Evolutionary conservation across 2,888 invertebrate species (phyloP).

Genomic region (Zhengitettix transpicula): DNA sequence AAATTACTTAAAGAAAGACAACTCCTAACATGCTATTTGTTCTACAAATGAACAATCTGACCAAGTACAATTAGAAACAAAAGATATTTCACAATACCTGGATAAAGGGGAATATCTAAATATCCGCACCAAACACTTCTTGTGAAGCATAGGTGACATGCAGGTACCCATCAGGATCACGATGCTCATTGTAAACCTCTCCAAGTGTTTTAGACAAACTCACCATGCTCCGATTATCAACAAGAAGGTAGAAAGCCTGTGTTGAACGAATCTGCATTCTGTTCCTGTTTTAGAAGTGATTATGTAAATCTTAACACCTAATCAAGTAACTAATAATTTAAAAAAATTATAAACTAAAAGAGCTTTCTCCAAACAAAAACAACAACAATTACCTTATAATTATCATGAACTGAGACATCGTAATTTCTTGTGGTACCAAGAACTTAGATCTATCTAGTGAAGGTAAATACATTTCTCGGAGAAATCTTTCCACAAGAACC

Average conservation of each 20-base stretch:
- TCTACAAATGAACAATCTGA: no score
- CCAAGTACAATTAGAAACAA: no score
- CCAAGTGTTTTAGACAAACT: slow-evolving; percentile 66
- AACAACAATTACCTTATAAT: slow-evolving; percentile 52
- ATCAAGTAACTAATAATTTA: background rate
- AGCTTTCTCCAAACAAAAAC: background rate
- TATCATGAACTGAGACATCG: slow-evolving; percentile 74
- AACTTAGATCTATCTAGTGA: slow-evolving; percentile 70
- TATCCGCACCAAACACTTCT: slow-evolving; percentile 56
- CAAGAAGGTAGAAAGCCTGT: slow-evolving; percentile 65
- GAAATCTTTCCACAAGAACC: slow-evolving; percentile 69
- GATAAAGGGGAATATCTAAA: no score
- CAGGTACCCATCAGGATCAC: slow-evolving; percentile 70
- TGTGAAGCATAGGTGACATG: slow-evolving; percentile 82
- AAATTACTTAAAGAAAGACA: no score
- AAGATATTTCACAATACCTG: no score
- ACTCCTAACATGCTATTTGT: no score
- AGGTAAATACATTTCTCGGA: slow-evolving; percentile 61
- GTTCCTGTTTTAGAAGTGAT: slow-evolving; percentile 29
- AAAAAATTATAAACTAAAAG: background rate
- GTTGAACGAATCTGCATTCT: slow-evolving; percentile 41
- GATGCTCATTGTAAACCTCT: slow-evolving; percentile 60
- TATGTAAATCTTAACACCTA: background rate
- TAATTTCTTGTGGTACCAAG: slow-evolving; percentile 74
- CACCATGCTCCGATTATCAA: slow-evolving; percentile 67